Base-by-base conservation (phyloP, 2,113 vertebrate species). In the Lepisosteus osseus region DNA sequence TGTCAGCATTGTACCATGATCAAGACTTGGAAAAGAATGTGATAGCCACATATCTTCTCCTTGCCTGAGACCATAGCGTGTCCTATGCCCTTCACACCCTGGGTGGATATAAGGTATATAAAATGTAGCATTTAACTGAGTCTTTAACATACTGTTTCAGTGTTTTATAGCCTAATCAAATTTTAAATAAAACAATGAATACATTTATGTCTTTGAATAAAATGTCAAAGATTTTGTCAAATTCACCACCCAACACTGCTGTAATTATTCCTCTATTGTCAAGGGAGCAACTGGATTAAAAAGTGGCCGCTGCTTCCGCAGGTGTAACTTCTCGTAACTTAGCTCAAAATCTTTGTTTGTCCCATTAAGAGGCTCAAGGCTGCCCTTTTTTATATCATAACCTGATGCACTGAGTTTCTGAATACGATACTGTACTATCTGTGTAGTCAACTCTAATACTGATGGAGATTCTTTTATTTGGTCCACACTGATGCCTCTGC, bases 331-430 rank as follows among this genome's bases (percentile, higher is more conserved):
- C 54, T 86, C 89, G 55, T 85, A 94, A 78, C 69, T 93, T 61
- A 75, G 85, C 77, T 99, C 96, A 88, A 98, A 98, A 78, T 98
- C 94, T 72, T 95, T 98, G 84, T 95, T 98, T 0, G 95, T 98
- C 43, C 96, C 96, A 42, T 73, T 93, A 0, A 99, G 70, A 55
- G 85, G 84, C 59, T 90, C 86, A 62, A 99, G 83, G 76, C 86
- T 90, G 44, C 94, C 91, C 9, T 82, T 86, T 77, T 83, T 90
- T 54, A 95, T 62, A 59, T 87, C 84, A 4, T 93, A 95, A 3
- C 95, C 92, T 63, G 86, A 82, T 11, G 86, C 78, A 69, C 75
- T 82, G 61, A 98, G 90, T 67, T 85, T 94, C 72, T 89, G 90
- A 71, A 98, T 87, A 57, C 95, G 89, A 77, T 95, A 93, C 47